phyloP scores from a whole-genome alignment of 2,888 invertebrate species.

The Schizaphis graminum region DNA sequence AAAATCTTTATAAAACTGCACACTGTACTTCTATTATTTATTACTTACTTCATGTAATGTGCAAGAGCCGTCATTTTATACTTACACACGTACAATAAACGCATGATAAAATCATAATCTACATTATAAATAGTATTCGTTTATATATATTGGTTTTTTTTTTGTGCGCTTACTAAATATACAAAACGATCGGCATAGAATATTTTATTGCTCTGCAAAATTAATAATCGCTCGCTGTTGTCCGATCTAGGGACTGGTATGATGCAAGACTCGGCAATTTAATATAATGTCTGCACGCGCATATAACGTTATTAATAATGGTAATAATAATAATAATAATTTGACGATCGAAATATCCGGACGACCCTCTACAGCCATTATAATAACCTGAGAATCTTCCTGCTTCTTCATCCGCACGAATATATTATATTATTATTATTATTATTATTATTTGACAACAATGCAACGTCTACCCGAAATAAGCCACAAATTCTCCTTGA shows the following conservation, averaged over 20 bases:
- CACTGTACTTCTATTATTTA: neutral
- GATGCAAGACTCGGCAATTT: conserved; percentile 16
- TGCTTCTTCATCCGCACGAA: neutral
- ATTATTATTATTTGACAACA: neutral
- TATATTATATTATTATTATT: conserved; percentile 9
- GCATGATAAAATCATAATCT: neutral
- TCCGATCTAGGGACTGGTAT: conserved; percentile 15
- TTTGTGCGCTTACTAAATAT: neutral
- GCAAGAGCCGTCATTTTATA: neutral
- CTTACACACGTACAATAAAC: neutral
- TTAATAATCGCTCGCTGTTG: conserved; percentile 11
- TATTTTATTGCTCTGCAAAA: conserved; percentile 42
- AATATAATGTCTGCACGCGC: neutral
- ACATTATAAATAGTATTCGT: neutral
- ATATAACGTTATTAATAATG: conserved; percentile 35
- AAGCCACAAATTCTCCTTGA: conserved; percentile 27
- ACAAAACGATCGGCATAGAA: neutral
- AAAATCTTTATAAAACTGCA: neutral
- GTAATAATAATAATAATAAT: conserved; percentile 48
- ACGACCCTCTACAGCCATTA: conserved; percentile 9
- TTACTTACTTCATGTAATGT: neutral
- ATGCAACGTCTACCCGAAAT: neutral
- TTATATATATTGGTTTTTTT: neutral
- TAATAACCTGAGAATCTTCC: neutral
- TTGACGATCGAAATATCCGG: conserved; percentile 3